phyloP scores from a whole-genome alignment of 2,888 invertebrate genomes.

The Rhabditoides inermis region DNA sequence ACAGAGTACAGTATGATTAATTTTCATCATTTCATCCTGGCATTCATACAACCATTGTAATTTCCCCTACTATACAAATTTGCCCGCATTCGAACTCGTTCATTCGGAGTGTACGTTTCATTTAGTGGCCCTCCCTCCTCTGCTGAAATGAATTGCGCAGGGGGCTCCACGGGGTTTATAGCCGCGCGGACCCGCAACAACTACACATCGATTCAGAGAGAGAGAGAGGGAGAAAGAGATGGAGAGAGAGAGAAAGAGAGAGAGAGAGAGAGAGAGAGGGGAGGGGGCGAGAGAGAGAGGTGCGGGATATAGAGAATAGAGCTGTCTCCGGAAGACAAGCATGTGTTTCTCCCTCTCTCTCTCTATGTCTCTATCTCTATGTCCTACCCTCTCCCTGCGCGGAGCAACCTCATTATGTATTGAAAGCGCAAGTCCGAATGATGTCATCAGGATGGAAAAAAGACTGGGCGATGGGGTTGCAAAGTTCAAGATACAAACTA shows the following conservation, averaged over 20 bases:
- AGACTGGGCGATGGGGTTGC: neutral
- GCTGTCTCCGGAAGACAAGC: too few relatives aligned
- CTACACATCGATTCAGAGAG: neutral
- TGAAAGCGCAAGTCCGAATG: neutral
- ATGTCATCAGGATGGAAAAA: neutral
- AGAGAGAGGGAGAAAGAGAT: neutral
- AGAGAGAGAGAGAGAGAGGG: neutral
- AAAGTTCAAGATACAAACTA: neutral
- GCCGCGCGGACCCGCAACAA: neutral
- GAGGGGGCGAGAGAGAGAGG: too few relatives aligned
- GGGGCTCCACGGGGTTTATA: neutral
- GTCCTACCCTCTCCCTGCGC: neutral
- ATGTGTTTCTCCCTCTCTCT: neutral
- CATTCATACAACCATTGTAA: too few relatives aligned
- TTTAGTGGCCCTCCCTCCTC: neutral
- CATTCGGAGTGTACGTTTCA: neutral
- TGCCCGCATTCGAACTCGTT: neutral
- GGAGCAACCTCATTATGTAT: neutral
- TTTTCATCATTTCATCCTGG: too few relatives aligned
- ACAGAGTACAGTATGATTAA: constrained; percentile 1
- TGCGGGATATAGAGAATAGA: too few relatives aligned
- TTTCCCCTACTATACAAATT: too few relatives aligned
- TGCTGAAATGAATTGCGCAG: neutral
- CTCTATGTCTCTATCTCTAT: neutral
- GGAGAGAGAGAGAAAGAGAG: neutral